A percentile compares a stretch with the other conserved stretches of the same genome.
phyloP scores from a whole-genome alignment of 2,888 invertebrate genomes.

The Philhelius pedissequus region DNA sequence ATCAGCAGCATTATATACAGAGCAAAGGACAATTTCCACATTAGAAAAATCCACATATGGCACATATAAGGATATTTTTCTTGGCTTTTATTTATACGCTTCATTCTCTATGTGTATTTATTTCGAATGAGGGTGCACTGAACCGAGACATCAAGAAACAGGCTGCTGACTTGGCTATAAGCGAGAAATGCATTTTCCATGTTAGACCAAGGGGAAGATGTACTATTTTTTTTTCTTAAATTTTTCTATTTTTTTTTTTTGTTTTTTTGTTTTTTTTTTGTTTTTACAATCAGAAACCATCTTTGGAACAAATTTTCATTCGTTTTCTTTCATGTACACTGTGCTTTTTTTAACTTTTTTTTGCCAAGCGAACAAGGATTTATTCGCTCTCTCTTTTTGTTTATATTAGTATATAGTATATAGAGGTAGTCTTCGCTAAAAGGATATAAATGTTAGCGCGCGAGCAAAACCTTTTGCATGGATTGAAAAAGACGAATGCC shows the following conservation, averaged over 20 bases:
- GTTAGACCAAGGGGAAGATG: slow-evolving; percentile 50
- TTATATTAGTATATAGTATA: background rate
- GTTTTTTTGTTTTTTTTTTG: slow-evolving; percentile 14
- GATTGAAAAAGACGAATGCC: slow-evolving; percentile 56
- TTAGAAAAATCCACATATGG: slow-evolving; percentile 65
- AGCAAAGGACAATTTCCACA: slow-evolving; percentile 60
- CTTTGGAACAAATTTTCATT: slow-evolving; percentile 59
- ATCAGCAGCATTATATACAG: background rate
- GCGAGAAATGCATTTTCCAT: slow-evolving; percentile 67
- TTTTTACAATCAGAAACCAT: slow-evolving; percentile 37
- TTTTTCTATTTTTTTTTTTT: background rate
- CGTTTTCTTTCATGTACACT: slow-evolving; percentile 31
- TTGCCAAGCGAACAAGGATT: slow-evolving; percentile 34
- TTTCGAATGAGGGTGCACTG: slow-evolving; percentile 65
- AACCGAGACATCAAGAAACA: slow-evolving; percentile 62
- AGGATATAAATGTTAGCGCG: slow-evolving; percentile 64
- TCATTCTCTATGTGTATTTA: slow-evolving; percentile 43
- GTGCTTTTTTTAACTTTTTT: background rate
- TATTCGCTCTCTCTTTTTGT: slow-evolving; percentile 50
- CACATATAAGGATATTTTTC: slow-evolving; percentile 23
- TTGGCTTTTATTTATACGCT: slow-evolving; percentile 59
- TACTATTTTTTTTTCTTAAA: background rate
- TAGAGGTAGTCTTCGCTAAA: slow-evolving; percentile 52
- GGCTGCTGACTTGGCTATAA: slow-evolving; percentile 57
- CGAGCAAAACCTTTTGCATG: slow-evolving; percentile 21